Base-by-base conservation (phyloP, 2,113 vertebrate genomes). In the Sorex araneus region DNA sequence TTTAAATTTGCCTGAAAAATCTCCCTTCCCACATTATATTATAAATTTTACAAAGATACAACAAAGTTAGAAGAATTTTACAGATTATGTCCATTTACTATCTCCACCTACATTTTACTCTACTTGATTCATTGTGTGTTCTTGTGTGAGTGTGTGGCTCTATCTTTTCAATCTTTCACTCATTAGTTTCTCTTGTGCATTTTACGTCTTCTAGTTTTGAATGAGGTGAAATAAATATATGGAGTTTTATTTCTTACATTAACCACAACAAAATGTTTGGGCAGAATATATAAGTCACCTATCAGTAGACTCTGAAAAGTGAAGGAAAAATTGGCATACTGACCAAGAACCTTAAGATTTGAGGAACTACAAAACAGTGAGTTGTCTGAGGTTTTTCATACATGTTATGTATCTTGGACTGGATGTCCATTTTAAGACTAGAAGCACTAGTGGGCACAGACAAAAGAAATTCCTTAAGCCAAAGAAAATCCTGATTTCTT, bases 1-100 rank as follows among this genome's bases (percentile, higher is more conserved):
- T 57, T 57, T 57, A 19, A 57, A 57, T 57, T 16, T 18, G 12
- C 54, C 54, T 57, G 54, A 57, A 57, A 57, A 16, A 57, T 57
- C 54, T 57, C 54, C 45, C 45, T 57, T 4, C 54, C 54, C 15
- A 18, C 54, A 15, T 57, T 57, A 57, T 57, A 2, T 57, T 57
- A 57, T 57, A 57, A 87, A 40, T 8, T 54, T 89, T 81, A 18
- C n/a, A 57, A 81, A 64, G 30, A 77, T 81, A 64, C 0, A 47
- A 32, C 79, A 90, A 79, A 94, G 34, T 90, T 70, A 45, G 71
- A 74, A 82, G 83, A 13, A 57, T 85, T 89, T 74, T 93, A 74
- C 16, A 77, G 25, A 78, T 90, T 87, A 54, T 0, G 77, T 30
- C 30, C 10, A 43, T 90, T 67, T 73, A 84, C 47, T 57, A 57